These are phyloP conservation scores for Oxycera nigricornis DNA, from an alignment of 2,888 invertebrate genomes.

Conservation along the genomic window DNA sequence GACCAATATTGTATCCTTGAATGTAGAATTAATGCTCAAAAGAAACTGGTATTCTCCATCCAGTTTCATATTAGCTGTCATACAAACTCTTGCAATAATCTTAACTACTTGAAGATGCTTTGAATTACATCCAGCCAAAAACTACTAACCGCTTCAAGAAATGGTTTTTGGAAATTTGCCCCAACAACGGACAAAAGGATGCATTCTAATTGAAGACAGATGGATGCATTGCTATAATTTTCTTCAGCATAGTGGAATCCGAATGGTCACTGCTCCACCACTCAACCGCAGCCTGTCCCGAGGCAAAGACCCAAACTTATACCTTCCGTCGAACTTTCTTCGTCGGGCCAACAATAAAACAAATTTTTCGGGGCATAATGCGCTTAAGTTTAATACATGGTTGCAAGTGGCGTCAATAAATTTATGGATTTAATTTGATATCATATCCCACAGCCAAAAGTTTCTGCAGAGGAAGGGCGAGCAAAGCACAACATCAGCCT, in stretches of 20 bases:
- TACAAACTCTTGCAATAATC: too few species aligned
- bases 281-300: not conserved
- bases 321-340: not conserved
- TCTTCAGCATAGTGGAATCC: not conserved
- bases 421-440: constrained; percentile 39
- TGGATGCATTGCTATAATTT: too few species aligned
- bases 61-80: too few species aligned
- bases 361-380: constrained; percentile 32
- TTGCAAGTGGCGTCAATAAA: constrained; percentile 36
- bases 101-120: too few species aligned
- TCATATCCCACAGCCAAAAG: constrained; percentile 21
- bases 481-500: not conserved
- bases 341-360: not conserved
- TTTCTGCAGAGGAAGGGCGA: not conserved
- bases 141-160: too few species aligned
- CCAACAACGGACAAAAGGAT: too few species aligned
- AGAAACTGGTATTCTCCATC: too few species aligned
- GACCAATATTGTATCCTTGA: too few species aligned
- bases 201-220: too few species aligned
- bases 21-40: too few species aligned
- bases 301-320: not conserved
- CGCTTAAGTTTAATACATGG: constrained; percentile 38
- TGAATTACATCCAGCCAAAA: too few species aligned
- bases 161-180: too few species aligned
- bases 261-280: not conserved